Evolutionary conservation across 2,113 vertebrate species (phyloP), one percentile per base, ranked within the genome.

Genomic region (Cervus canadensis): DNA sequence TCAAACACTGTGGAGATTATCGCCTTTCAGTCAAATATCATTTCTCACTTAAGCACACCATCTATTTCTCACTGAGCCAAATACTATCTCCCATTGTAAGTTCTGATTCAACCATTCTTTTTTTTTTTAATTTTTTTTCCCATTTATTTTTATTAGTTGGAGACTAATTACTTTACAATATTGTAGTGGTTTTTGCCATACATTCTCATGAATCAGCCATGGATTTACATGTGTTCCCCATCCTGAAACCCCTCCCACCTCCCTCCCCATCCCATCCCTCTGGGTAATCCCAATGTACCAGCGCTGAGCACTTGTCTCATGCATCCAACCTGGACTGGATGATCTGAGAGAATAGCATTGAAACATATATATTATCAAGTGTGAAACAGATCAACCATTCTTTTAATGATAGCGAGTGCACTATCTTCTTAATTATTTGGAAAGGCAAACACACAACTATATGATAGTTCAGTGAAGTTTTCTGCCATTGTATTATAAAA

Each of bases 191-290:
- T 50, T 50, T 50, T 50, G 48, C 48, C 12, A 50, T 50, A 50
- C 48, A 50, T 14, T 50, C 2, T 3, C 12, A 50, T 14, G 12
- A 50, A 50, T 50, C 48, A 50, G 48, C 48, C 12, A 50, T 50
- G 48, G 48, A 14, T 50, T 50, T 50, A 50, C 48, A 50, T 50
- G 48, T 50, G 48, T 13, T 50, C 48, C 48, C 48, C 48, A 50
- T 50, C 48, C 48, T 0, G 48, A 50, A 0, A 2, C 48, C 48
- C 48, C 48, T 12, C 48, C 48, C 2, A 0, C 12, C 48, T 13
- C 2, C 48, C 48, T 48, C 48, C 1, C 48, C 48, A 13, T 48
- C 48, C 48, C 48, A 50, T 50, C 48, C 48, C 48, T 50, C 48
- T 14, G 48, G 48, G 48, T 50, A 3, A 1, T 50, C 48, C 48